Evolutionary conservation across 2,888 invertebrate species (phyloP), one percentile per base, ranked within the genome.

Genomic region (Hymenopus coronatus): DNA sequence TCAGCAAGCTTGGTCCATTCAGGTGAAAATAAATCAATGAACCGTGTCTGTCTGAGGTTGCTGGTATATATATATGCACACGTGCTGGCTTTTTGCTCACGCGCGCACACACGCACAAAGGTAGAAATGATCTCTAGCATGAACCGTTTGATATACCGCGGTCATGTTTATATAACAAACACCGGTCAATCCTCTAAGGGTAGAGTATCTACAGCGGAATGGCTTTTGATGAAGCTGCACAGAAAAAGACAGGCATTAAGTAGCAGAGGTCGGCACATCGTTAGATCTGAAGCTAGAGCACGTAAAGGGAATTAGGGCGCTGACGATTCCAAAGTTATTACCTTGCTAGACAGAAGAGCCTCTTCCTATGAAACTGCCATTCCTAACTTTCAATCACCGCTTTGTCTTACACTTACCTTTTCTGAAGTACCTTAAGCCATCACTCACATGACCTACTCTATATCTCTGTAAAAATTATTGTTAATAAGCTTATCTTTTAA

Each of bases 161-260:
- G 70, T 14, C 89, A 87, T 89, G 89, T 89, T 89, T 89, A 89
- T 89, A 87, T 89, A 89, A 87, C 89, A 89, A 89, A 89, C 87
- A 89, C 86, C 54, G 20, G 54, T 70, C 54, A 70, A 70, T 70
- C 54, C 54, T 70, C 54, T 70, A 20, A 70, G 54, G 54, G 54
- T 20, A 15, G 54, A 15, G 54, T 8, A 46, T 14, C 46, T 83
- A 84, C 54, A 89, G 30, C 84, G 84, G 84, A 70, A 33, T 82
- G 40, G 84, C 89, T 87, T 87, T 89, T 89, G 89, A 89, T 84
- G 87, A 89, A 87, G 27, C 88, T 88, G 28, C n/a, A 70, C 30
- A 81, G 81, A 86, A 86, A 86, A 86, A 70, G 81, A 81, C 81
- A 28, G n/a, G 28, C 27, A 70, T 70, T 70, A 70, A 70, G 54